Evolutionary conservation across 1,140 invertebrate genomes (phyloP).

Genomic region (Cheumatopsyche charites): DNA sequence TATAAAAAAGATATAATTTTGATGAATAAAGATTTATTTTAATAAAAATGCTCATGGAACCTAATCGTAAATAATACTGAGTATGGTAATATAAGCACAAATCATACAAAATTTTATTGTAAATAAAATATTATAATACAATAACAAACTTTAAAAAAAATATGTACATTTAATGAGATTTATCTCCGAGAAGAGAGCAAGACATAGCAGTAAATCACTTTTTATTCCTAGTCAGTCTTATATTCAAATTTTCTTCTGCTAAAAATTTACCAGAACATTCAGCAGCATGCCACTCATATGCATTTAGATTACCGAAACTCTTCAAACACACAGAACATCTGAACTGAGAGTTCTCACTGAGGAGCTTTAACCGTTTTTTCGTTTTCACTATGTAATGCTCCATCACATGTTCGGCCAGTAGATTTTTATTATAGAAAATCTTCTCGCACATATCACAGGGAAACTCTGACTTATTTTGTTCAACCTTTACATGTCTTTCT

Average conservation of each 20-base stretch:
- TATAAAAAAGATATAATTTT: too few species aligned
- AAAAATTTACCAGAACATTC: conserved; percentile 29
- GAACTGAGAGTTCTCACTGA: conserved; percentile 9
- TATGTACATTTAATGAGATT: not conserved
- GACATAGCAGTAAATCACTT: not conserved
- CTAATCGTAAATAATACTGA: too few species aligned
- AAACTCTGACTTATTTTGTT: not conserved
- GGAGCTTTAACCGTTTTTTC: not conserved
- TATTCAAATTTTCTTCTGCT: conserved; percentile 1
- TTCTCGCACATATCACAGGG: conserved; percentile 8
- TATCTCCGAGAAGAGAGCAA: not conserved
- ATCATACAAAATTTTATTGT: not conserved
- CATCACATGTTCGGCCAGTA: conserved; percentile 26
- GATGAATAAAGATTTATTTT: too few species aligned
- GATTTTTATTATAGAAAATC: conserved; percentile 26
- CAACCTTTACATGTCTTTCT: not conserved
- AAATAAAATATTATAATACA: not conserved
- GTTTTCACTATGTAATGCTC: conserved; percentile 22
- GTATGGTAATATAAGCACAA: too few species aligned
- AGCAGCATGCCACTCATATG: conserved; percentile 29
- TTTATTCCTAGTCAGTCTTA: not conserved
- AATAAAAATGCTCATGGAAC: too few species aligned
- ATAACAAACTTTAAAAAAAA: not conserved
- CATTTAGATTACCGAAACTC: not conserved
- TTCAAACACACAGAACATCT: conserved; percentile 22